phyloP scores from a whole-genome alignment of 2,888 invertebrate genomes.

The Torymus texanus region DNA sequence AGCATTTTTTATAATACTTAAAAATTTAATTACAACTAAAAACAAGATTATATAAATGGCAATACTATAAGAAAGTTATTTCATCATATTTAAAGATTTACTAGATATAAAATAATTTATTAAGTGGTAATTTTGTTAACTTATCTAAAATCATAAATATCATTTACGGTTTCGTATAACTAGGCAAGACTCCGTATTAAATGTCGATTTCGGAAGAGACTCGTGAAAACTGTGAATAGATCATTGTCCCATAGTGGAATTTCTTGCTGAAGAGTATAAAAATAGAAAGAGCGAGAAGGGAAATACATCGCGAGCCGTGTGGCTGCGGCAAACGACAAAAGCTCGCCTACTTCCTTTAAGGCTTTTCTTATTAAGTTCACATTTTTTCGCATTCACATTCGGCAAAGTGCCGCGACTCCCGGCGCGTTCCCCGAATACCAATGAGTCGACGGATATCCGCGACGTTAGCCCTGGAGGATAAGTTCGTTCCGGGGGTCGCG shows the following conservation, averaged over 20 bases:
- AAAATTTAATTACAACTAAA: no score
- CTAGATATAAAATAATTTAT: no score
- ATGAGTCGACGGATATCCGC: slow-evolving; percentile 67
- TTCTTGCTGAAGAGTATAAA: slow-evolving; percentile 43
- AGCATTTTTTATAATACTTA: no score
- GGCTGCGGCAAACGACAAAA: slow-evolving; percentile 64
- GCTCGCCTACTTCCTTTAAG: slow-evolving; percentile 69
- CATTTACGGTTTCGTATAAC: no score
- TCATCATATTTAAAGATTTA: no score
- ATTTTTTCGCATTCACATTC: slow-evolving; percentile 69
- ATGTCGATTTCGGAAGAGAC: slow-evolving; percentile 39
- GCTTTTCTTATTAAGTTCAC: slow-evolving; percentile 75
- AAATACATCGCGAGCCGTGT: no score
- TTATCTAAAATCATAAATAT: no score
- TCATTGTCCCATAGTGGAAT: slow-evolving; percentile 61
- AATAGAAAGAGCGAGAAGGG: slow-evolving; percentile 42
- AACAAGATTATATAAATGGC: no score
- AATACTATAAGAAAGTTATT: no score
- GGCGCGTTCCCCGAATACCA: slow-evolving; percentile 70
- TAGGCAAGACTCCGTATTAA: slow-evolving; percentile 28
- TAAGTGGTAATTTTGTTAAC: no score
- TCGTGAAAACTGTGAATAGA: slow-evolving; percentile 67
- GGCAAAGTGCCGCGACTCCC: slow-evolving; percentile 68
- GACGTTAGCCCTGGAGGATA: slow-evolving; percentile 59
- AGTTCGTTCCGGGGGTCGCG: slow-evolving; percentile 56